phyloP scores from a whole-genome alignment of 2,888 invertebrate genomes.

The Sarcophaga carnaria region DNA sequence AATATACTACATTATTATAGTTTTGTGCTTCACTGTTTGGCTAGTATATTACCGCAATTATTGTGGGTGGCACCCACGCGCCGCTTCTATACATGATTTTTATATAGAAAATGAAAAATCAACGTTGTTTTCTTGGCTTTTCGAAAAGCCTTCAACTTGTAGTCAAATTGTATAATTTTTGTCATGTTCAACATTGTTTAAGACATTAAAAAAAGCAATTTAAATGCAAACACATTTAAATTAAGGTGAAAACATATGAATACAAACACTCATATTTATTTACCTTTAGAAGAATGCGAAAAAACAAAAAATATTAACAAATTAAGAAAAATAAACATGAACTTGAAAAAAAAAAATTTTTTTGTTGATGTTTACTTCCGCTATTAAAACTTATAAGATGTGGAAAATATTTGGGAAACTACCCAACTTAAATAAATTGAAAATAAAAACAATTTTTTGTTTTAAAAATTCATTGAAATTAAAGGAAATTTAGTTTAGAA shows the following conservation, averaged over 20 bases:
- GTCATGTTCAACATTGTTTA: background rate
- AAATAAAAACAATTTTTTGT: background rate
- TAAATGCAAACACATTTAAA: background rate
- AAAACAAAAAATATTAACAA: too few relatives aligned
- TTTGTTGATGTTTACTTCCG: background rate
- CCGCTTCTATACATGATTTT: constrained; percentile 4
- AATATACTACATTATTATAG: too few relatives aligned
- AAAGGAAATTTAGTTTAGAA: background rate
- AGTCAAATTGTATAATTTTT: background rate
- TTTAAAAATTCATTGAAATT: background rate
- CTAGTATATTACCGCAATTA: too few relatives aligned
- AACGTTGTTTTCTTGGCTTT: background rate
- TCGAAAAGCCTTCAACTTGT: constrained; percentile 53
- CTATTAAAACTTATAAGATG: background rate
- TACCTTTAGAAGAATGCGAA: background rate
- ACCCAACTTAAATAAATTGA: background rate
- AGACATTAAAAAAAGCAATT: constrained; percentile 1
- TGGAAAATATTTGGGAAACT: background rate
- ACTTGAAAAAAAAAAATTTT: constrained; percentile 51
- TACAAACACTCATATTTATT: background rate
- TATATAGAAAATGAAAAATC: background rate
- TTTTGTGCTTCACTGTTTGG: too few relatives aligned
- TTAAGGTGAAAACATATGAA: constrained; percentile 42
- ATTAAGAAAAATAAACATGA: constrained; percentile 46
- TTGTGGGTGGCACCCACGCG: constrained; percentile 33